Evolutionary conservation across 37 sponge, comb jelly and placozoan species (phyloP), one percentile per base, ranked within the genome.

Genomic region (Crambe crambe): DNA sequence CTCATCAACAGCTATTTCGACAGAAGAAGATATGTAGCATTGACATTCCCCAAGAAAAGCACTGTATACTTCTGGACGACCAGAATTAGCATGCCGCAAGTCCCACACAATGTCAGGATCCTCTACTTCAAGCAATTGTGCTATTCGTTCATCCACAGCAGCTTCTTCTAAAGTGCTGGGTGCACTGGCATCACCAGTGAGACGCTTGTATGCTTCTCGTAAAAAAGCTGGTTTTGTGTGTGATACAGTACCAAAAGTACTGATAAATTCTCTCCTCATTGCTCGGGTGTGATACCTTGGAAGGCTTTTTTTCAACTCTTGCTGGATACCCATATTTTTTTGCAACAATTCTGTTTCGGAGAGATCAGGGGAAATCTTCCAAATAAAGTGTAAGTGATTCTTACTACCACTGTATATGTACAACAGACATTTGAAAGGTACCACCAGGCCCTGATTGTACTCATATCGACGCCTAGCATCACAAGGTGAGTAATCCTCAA

Each of bases 331-430:
- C 39, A 83, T 42, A 26, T 75, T 83, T 69, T 43, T 64, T 27
- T 75, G 64, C 56, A 77, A 47, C 58, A 84, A 30, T 69, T 84
- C 78, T 36, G 56, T 27, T 37, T 83, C 84, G 18, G 76, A 32
- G 32, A 22, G 21, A 31, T 39, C 70, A 26, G 26, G 25, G 10
- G 76, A 78, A 34, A 85, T 85, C 54, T 76, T 77, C 80, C 80
- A 85, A 30, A 85, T 25, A 72, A 85, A 85, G 61, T 85, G 86
- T 2, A 85, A 42, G 63, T 85, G 86, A 58, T 59, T 85, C 70
- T 31, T 70, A 61, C 86, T 60, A 38, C 79, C 86, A 30, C 74
- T 78, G 40, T 70, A 78, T 18, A 63, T 47, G 78, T 77, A 75
- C 47, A n/a, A 12, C 47, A 83, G 35, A 61, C 83, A 63, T 57